Conservation (phyloP, 2,797 vertebrate genomes). For the Syndactyla subalaris region DNA sequence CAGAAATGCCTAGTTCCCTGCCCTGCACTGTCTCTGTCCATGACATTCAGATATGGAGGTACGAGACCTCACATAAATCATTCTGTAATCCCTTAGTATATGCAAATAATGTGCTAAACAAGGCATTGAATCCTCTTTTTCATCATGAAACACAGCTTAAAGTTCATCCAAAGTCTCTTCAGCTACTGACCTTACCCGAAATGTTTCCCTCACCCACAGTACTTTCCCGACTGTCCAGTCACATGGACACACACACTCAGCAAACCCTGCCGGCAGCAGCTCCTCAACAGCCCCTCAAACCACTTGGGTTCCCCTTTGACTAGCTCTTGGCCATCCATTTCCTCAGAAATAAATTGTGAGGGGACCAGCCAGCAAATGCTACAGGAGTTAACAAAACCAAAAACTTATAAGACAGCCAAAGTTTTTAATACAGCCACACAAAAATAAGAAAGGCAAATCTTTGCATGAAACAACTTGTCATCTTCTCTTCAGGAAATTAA, state of each 20-base stretch:
- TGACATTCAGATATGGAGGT: background rate
- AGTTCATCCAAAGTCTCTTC: background rate
- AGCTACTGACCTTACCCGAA: background rate
- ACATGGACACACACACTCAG: background rate
- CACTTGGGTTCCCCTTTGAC: background rate
- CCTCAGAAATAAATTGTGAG: background rate
- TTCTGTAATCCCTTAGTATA: too few relatives aligned
- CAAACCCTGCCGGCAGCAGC: background rate
- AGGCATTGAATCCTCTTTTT: background rate
- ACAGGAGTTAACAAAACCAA: background rate
- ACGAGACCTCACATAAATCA: background rate
- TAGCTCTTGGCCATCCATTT: background rate
- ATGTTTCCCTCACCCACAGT: background rate
- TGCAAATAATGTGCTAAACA: background rate
- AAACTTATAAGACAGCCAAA: background rate
- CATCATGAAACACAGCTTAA: background rate
- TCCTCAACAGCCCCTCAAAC: background rate
- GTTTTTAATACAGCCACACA: background rate
- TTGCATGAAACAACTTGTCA: background rate
- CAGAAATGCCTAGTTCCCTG: background rate
- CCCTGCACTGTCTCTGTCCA: background rate
- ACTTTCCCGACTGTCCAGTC: background rate
- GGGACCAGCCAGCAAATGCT: background rate
- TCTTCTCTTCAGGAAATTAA: background rate
- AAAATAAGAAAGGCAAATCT: background rate